Evolutionary conservation across 2,113 vertebrate genomes (phyloP).

Genomic region (Myotis davidii): DNA sequence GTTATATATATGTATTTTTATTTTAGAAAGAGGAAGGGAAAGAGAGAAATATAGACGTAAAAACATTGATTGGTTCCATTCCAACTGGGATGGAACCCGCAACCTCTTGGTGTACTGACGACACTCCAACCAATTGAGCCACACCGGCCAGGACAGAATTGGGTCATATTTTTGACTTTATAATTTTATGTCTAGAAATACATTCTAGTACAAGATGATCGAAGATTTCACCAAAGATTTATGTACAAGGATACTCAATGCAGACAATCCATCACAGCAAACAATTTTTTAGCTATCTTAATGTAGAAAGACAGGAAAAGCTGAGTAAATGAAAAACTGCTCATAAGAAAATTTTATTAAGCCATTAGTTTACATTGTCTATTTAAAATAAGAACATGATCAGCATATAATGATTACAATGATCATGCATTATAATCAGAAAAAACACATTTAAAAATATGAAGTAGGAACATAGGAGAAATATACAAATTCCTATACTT

Average conservation of each 20-base stretch:
- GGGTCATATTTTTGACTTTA: not conserved
- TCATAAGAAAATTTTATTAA: not conserved
- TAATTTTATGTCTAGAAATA: not conserved
- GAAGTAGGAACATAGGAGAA: not conserved
- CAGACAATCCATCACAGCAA: not conserved
- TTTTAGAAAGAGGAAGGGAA: too few species aligned
- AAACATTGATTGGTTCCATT: too few species aligned
- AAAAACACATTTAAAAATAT: not conserved
- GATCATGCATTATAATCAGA: not conserved
- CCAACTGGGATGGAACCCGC: too few species aligned
- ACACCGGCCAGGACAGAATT: not conserved
- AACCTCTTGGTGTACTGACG: too few species aligned
- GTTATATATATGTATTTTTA: too few species aligned
- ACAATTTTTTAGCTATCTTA: not conserved
- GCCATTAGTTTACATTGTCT: not conserved
- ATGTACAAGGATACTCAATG: not conserved
- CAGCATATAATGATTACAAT: conserved; percentile 27
- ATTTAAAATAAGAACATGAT: conserved; percentile 40
- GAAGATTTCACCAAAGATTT: not conserved
- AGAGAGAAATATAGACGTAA: too few species aligned
- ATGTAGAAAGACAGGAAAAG: not conserved
- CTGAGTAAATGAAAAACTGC: not conserved
- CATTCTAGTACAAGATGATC: not conserved
- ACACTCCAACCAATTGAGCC: too few species aligned
- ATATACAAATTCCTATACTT: not conserved